Evolutionary conservation across 2,797 vertebrate genomes (phyloP).

Genomic region (Leuciscus waleckii): DNA sequence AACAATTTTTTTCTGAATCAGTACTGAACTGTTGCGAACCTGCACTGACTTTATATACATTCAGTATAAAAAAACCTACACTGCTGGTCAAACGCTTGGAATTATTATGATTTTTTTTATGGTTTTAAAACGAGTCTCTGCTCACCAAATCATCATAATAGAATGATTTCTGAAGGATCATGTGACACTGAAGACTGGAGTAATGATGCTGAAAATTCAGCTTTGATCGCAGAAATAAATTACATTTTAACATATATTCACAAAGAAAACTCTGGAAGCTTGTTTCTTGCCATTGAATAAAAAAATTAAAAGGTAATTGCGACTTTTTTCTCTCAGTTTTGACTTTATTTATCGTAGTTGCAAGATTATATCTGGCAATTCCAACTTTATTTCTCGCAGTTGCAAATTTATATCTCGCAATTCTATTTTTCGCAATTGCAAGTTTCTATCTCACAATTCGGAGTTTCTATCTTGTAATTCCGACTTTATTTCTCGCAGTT

Average conservation of each 20-base stretch:
- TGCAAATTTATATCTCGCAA: too few relatives aligned
- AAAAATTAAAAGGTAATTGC: too few relatives aligned
- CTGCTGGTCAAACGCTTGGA: not conserved
- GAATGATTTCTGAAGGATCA: not conserved
- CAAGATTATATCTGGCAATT: too few relatives aligned
- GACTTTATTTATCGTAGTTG: too few relatives aligned
- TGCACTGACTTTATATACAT: constrained; percentile 76
- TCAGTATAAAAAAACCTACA: constrained; percentile 44
- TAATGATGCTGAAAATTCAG: not conserved
- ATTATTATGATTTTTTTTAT: not conserved
- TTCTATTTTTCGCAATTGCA: too few relatives aligned
- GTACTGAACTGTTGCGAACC: constrained; percentile 63
- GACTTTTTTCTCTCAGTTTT: too few relatives aligned
- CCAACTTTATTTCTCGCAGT: too few relatives aligned
- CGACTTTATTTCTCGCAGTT: too few relatives aligned
- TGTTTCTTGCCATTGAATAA: too few relatives aligned
- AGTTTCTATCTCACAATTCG: too few relatives aligned
- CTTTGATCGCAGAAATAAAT: not conserved
- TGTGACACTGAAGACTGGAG: not conserved
- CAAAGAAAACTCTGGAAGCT: not conserved
- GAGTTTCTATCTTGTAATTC: too few relatives aligned
- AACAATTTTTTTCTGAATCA: constrained; percentile 67
- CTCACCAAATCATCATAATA: not conserved
- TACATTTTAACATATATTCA: not conserved
- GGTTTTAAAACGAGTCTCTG: not conserved